phyloP scores from a whole-genome alignment of 2,113 vertebrate genomes.

The Maccullochella peelii region DNA sequence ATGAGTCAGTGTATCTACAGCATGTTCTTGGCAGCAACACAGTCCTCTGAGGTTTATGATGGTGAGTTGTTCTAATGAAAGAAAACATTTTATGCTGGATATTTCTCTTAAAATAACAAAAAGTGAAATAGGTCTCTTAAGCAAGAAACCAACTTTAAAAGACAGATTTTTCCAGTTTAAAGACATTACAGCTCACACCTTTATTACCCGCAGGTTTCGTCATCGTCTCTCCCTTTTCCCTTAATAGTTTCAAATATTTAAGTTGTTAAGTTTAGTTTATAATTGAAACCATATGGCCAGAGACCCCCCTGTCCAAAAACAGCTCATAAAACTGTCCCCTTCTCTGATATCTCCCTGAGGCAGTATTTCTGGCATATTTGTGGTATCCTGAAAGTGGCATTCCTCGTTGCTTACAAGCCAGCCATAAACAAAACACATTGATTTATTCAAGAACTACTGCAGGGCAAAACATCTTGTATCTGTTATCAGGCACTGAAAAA shows the following conservation, averaged over 20 bases:
- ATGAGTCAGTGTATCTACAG: conserved; percentile 39
- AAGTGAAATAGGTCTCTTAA: neutral
- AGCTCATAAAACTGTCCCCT: conserved; percentile 72
- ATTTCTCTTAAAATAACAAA: conserved; percentile 1
- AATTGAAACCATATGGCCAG: conserved; percentile 70
- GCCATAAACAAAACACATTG: conserved; percentile 32
- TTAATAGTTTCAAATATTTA: conserved; percentile 22
- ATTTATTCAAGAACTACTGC: conserved; percentile 2
- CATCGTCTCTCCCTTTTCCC: conserved; percentile 4
- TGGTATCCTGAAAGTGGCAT: conserved; percentile 45
- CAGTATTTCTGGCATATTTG: conserved; percentile 53
- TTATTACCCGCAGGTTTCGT: conserved; percentile 7
- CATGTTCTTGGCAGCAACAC: conserved; percentile 38
- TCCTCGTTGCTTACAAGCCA: conserved; percentile 34
- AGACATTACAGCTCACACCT: neutral
- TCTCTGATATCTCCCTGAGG: conserved; percentile 40
- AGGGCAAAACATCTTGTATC: conserved; percentile 1
- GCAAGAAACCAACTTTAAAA: neutral
- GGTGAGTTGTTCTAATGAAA: neutral
- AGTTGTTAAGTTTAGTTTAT: conserved; percentile 56
- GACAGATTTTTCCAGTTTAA: neutral
- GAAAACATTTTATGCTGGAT: neutral
- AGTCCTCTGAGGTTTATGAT: conserved; percentile 4
- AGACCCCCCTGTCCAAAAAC: conserved; percentile 56
- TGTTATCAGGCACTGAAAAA: neutral